phyloP scores from a whole-genome alignment of 1,140 invertebrate species.

The Chrysomallon squamiferum region DNA sequence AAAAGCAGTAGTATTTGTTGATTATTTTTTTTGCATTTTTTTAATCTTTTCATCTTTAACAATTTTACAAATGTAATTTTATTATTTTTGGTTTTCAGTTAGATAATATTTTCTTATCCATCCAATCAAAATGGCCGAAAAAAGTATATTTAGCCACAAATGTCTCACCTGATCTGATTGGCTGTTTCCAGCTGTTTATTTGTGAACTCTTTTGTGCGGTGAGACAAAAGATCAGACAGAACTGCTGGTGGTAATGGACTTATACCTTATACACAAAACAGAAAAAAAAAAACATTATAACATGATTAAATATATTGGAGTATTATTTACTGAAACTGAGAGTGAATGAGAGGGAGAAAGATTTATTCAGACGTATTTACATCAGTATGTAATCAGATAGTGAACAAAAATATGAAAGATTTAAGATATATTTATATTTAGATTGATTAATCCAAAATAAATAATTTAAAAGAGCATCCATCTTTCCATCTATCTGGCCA shows the following conservation, averaged over 20 bases:
- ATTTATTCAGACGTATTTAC: neutral
- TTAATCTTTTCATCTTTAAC: too few species aligned
- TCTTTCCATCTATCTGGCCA: too few species aligned
- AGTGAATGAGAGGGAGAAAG: neutral
- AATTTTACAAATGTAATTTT: too few species aligned
- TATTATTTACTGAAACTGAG: neutral
- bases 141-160: too few species aligned
- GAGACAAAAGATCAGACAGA: slow-evolving; percentile 17
- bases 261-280: neutral
- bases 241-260: neutral
- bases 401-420: neutral
- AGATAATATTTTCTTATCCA: too few species aligned
- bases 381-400: neutral
- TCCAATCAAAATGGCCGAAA: too few species aligned
- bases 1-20: too few species aligned
- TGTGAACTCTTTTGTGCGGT: slow-evolving; percentile 25
- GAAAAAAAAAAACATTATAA: neutral
- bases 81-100: too few species aligned
- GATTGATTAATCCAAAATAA: neutral
- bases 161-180: slow-evolving; percentile 20
- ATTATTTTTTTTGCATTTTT: too few species aligned
- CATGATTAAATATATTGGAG: neutral
- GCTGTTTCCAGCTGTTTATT: slow-evolving; percentile 19
- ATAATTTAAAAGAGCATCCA: too few species aligned
- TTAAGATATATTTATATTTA: neutral